Conservation (phyloP, 2,113 vertebrate genomes). For the Rhinolophus sinicus region DNA sequence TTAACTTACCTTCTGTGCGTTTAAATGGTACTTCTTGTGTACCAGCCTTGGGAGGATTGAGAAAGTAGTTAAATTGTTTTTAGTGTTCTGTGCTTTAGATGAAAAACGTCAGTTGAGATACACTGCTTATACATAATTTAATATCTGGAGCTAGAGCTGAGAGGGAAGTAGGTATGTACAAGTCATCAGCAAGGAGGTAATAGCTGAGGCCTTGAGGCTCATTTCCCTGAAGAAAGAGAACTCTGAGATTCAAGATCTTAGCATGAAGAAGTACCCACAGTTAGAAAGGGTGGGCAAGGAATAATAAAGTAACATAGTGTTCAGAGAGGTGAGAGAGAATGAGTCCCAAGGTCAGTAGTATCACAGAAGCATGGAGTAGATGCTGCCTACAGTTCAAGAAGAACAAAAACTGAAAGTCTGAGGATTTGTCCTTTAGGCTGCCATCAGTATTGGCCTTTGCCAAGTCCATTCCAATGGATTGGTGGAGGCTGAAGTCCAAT, state of each 20-base stretch:
- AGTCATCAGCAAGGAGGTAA: background rate
- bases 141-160: background rate
- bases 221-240: too few relatives aligned
- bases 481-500: background rate
- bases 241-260: background rate
- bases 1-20: background rate
- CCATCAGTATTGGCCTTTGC: background rate
- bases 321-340: background rate
- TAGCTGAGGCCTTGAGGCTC: background rate
- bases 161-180: background rate
- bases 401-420: background rate
- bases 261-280: background rate
- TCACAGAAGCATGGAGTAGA: background rate
- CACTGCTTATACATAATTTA: background rate
- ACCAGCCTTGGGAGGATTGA: background rate
- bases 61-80: constrained; percentile 12
- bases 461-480: background rate
- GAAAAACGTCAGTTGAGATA: constrained; percentile 1
- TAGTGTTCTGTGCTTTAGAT: background rate
- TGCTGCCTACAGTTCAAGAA: background rate
- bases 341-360: background rate
- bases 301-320: background rate
- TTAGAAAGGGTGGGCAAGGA: background rate
- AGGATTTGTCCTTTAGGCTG: constrained; percentile 6
- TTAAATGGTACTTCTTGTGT: background rate